Evolutionary conservation across 1,140 invertebrate species (phyloP), one percentile per base, ranked within the genome.

Genomic region (Bactericera cockerelli): DNA sequence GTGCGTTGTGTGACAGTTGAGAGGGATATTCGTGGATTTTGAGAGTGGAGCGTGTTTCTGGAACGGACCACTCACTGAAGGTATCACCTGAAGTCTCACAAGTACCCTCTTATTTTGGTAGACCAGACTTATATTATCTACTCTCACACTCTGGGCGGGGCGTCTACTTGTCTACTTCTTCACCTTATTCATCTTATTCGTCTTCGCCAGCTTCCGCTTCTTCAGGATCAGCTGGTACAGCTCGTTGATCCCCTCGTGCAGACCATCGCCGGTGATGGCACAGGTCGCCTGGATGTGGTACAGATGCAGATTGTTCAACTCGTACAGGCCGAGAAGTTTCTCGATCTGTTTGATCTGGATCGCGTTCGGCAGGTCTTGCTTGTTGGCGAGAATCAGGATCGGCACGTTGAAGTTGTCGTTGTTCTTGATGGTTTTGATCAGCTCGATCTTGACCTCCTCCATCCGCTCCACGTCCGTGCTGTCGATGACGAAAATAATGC

Each of bases 161-260:
- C n/a, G n/a, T n/a, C n/a, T n/a, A n/a, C n/a, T n/a, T n/a, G 42
- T 49, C 22, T 49, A 49, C n/a, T 49, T 49, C 22, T 49, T 49
- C 4, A 49, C 22, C 22, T 49, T 49, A 49, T 84, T 79, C 68
- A 87, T 88, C 65, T 86, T 84, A 63, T 82, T 79, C 65, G 87
- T 76, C 75, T 93, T 94, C 42, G 84, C 85, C 56, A 90, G 74
- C 76, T 96, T 95, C 71, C 89, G 82, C 64, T 89, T 79, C 72
- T 95, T 95, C 61, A 91, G 73, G 61, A 97, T 95, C 84, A 98
- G 85, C 65, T 96, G 90, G 70, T 94, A 95, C 21, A 97, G 75
- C 2, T 82, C 84, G 70, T 95, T 91, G 62, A 98, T 76, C 2
- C 92, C 92, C 70, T 97, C 93, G 70, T 93, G 87, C 1, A 98